Base-by-base conservation (phyloP, 2,797 vertebrate genomes). In the Aphelocoma californica region DNA sequence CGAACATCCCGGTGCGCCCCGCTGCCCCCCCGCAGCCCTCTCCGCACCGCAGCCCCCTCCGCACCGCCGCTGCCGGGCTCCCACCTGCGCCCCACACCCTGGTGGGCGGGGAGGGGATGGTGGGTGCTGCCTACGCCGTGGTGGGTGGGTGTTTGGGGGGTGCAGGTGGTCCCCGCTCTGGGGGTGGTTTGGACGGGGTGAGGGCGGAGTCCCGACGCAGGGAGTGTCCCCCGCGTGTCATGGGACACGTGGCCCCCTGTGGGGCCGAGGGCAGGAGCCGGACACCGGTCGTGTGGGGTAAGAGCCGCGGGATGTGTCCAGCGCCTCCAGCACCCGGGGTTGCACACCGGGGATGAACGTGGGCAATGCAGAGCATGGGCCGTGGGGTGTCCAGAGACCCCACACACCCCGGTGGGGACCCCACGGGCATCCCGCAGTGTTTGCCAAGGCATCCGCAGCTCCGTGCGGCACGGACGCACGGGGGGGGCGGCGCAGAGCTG, bases 331-430 rank as follows among this genome's bases (percentile, higher is more conserved):
- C 70, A 17, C 16, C 58, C 44, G 1, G 34, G 81, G 62, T 25
- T 26, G 91, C 81, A n/a, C 26, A 13, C 51, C 48, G 36, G 23
- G 67, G 31, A 28, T 29, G 61, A 40, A 18, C 29, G 56, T 10
- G 84, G 34, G 78, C 40, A 3, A 1, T 0, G 13, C 42, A 18
- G 47, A 14, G 6, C 18, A 0, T 1, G 56, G 42, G 54, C 15
- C 10, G 2, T 32, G 71, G 36, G 21, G 64, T 4, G 56, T 23
- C 50, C 80, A 3, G 79, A 25, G 44, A 50, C 32, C 64, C 90
- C 82, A 18, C 45, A 17, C 86, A 26, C 10, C 36, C 42, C 18
- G 0, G 2, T 6, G 42, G 50, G 36, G 34, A 70, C 6, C 53
- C 51, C 36, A 0, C 0, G 45, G 28, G 42, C 24, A 40, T 50